Evolutionary conservation across 2,888 invertebrate species (phyloP), one percentile per base, ranked within the genome.

Genomic region (Invenusta paracnida): DNA sequence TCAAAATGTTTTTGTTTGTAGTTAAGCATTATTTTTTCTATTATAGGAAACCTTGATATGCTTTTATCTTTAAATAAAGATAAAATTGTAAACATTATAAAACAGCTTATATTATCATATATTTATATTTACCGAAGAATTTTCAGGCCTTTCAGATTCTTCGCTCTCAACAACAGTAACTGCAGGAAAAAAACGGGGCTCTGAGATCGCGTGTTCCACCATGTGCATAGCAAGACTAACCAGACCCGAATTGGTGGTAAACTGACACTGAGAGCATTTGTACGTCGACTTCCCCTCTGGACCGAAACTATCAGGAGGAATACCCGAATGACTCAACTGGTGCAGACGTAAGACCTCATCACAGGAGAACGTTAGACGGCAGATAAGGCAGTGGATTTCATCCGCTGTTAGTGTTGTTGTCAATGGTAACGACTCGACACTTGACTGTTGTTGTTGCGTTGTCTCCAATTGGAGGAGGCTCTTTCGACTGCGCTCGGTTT

Each of bases 401-500:
- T 73, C 73, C 2, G 48, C 5, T 48, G 48, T 48, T 48, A 17
- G 48, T 5, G 48, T 17, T 11, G 11, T 5, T 48, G 11, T 5
- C 48, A 48, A 48, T 11, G 17, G 93, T 88, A 13, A 90, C 90
- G 85, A 17, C 17, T 48, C 48, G 17, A 48, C 48, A 5, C 5
- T 48, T 17, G 48, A 5, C 48, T 11, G 48, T 17, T 5, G 48
- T 17, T 48, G 48, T 17, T 48, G 48, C 48, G n/a, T n/a, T n/a
- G 48, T 17, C 48, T 11, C 48, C 48, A 48, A 17, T 48, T 48
- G 11, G 17, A 48, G 48, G 48, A 17, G 48, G 48, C 48, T 48
- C n/a, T n/a, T n/a, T n/a, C n/a, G n/a, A n/a, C n/a, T n/a, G n/a
- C n/a, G n/a, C n/a, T n/a, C n/a, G n/a, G n/a, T n/a, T n/a, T n/a